These are phyloP conservation scores for Acleris literana DNA, from an alignment of 2,888 invertebrate genomes.

Conservation along the genomic window DNA sequence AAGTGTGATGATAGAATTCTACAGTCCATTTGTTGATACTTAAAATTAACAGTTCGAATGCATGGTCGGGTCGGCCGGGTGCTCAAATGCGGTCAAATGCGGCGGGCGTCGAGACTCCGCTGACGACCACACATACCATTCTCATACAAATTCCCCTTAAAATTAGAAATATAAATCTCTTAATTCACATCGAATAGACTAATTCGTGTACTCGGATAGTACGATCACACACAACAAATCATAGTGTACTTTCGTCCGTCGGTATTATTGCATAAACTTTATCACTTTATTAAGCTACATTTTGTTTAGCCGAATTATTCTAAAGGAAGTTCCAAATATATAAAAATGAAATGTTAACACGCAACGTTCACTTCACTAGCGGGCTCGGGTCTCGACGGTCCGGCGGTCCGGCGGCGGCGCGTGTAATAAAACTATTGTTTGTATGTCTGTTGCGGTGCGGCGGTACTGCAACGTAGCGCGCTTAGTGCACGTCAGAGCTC, in stretches of 20 bases:
- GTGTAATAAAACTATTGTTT: constrained; percentile 75
- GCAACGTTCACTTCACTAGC: constrained; percentile 36
- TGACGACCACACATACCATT: constrained; percentile 18
- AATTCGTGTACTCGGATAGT: constrained; percentile 37
- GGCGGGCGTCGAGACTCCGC: constrained; percentile 33
- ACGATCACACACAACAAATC: constrained; percentile 45
- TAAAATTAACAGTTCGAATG: constrained; percentile 77
- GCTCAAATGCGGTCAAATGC: constrained; percentile 71
- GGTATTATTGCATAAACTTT: constrained; percentile 36
- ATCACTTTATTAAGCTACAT: constrained; percentile 38
- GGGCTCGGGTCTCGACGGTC: constrained; percentile 21
- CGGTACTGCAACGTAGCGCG: constrained; percentile 71
- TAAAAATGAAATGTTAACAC: constrained; percentile 37
- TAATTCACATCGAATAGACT: constrained; percentile 38
- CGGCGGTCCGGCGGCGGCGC: constrained; percentile 5
- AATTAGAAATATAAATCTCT: constrained; percentile 38
- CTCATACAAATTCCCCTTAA: constrained; percentile 37
- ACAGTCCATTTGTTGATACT: constrained; percentile 76
- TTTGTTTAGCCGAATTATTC: constrained; percentile 36
- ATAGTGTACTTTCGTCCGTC: constrained; percentile 36
- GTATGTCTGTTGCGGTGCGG: constrained; percentile 52
- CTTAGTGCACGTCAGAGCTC: constrained; percentile 92
- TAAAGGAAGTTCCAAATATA: constrained; percentile 38
- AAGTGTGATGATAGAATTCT: constrained; percentile 81
- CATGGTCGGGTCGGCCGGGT: constrained; percentile 46